Evolutionary conservation across 2,797 vertebrate genomes (phyloP).

Genomic region (Hydrocynus forskahlii): DNA sequence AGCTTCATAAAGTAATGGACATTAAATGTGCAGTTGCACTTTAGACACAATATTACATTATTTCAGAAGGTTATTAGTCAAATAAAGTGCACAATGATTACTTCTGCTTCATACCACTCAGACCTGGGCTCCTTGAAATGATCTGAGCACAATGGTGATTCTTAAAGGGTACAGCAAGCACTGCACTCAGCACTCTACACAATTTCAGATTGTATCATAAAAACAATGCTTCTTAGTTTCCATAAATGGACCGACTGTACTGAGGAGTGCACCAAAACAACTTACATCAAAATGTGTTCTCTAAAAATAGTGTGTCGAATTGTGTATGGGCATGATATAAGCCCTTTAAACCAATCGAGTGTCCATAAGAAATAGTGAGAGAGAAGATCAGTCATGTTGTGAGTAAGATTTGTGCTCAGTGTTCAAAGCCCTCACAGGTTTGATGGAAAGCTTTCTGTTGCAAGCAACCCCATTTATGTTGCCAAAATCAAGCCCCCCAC

Average conservation of each 20-base stretch:
- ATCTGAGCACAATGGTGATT: too few relatives aligned
- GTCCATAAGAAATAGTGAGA: not conserved
- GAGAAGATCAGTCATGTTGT: not conserved
- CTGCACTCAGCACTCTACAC: too few relatives aligned
- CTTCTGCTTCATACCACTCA: not conserved
- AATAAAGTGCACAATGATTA: not conserved
- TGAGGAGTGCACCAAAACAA: too few relatives aligned
- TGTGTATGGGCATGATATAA: not conserved
- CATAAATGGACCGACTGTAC: too few relatives aligned
- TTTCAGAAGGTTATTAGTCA: not conserved
- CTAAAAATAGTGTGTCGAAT: not conserved
- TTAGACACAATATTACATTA: too few relatives aligned
- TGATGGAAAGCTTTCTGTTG: slow-evolving; percentile 11
- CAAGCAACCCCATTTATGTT: slow-evolving; percentile 21
- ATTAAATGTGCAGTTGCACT: not conserved
- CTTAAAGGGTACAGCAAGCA: too few relatives aligned
- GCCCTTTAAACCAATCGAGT: not conserved
- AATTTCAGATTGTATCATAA: too few relatives aligned
- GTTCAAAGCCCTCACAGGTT: not conserved
- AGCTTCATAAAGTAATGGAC: not conserved
- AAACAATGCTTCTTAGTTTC: too few relatives aligned
- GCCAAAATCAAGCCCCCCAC: slow-evolving; percentile 16
- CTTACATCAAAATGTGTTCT: too few relatives aligned
- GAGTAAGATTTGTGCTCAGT: not conserved
- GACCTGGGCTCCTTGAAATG: too few relatives aligned